phyloP scores from a whole-genome alignment of 2,888 invertebrate genomes.

The Conus canariensis region DNA sequence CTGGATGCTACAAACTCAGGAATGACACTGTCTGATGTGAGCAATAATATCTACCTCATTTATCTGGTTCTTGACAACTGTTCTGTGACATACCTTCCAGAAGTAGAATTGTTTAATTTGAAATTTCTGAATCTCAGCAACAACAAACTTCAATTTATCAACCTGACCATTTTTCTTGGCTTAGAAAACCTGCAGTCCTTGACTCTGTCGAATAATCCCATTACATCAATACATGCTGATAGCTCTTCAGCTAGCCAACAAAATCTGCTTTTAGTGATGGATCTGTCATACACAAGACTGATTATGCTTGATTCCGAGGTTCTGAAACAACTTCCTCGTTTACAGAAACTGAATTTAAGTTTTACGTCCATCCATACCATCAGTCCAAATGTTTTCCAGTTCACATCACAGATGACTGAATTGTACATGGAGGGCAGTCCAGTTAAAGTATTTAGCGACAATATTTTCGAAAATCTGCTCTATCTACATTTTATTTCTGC shows the following conservation, averaged over 20 bases:
- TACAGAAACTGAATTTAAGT: background rate
- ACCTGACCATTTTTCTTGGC: background rate
- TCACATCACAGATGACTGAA: no score
- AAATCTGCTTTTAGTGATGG: background rate
- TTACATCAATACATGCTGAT: background rate
- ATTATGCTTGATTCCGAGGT: background rate
- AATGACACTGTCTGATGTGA: conserved; percentile 12
- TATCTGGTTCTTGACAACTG: background rate
- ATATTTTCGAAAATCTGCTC: no score
- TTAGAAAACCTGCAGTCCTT: background rate
- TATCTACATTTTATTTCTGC: no score
- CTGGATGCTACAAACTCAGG: background rate
- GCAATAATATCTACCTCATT: background rate
- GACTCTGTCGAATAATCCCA: background rate
- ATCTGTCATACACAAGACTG: background rate
- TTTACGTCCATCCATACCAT: no score
- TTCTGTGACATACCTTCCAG: background rate
- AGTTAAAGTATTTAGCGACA: background rate
- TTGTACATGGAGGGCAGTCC: no score
- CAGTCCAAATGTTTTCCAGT: no score
- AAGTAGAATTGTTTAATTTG: background rate
- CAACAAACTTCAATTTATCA: background rate
- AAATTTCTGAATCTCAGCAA: background rate
- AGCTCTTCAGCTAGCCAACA: background rate
- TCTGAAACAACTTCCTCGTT: background rate